Evolutionary conservation across 2,113 vertebrate species (phyloP), one percentile per base, ranked within the genome.

Genomic region (Clarias magur): DNA sequence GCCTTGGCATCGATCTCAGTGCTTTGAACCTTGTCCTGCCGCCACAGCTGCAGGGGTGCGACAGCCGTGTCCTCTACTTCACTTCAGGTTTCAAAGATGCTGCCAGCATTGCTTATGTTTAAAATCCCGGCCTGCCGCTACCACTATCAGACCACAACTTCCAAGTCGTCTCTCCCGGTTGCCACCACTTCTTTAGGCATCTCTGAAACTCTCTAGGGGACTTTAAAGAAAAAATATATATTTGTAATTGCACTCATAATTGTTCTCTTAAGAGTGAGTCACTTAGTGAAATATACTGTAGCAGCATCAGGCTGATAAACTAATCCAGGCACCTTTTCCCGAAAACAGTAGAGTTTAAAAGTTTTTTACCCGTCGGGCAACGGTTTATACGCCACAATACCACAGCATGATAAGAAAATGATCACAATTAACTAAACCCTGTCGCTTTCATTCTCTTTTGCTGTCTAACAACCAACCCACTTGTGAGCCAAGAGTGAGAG

Each of bases 391-490:
- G 56, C 83, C 85, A 42, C 59, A 86, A 70, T 75, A 85, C 23
- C 60, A 57, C 38, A 27, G 80, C 15, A 10, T 63, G 89, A 90
- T 83, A 83, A 85, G 59, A 86, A 86, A 62, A 87, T 80, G 67
- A 87, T 83, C 65, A 75, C 19, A 81, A 82, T 59, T 56, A 67
- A 68, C 63, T 54, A 84, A 75, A 82, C 67, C 68, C 67, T 89
- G 76, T 84, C 68, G 78, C 62, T 82, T 85, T 80, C 63, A 57
- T 57, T 83, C 76, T 83, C 62, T 56, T n/a, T 85, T 83, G 34
- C 59, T 79, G n/a, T 68, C 68, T 90, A 87, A 90, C 88, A 86
- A 88, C 87, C 85, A 90, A 73, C 88, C 67, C 68, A 88, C 65
- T 86, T 86, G 82, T 84, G 75, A 72, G 84, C 87, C 82, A 88